Evolutionary conservation across 2,113 vertebrate species (phyloP).

Genomic region (Picathartes gymnocephalus): DNA sequence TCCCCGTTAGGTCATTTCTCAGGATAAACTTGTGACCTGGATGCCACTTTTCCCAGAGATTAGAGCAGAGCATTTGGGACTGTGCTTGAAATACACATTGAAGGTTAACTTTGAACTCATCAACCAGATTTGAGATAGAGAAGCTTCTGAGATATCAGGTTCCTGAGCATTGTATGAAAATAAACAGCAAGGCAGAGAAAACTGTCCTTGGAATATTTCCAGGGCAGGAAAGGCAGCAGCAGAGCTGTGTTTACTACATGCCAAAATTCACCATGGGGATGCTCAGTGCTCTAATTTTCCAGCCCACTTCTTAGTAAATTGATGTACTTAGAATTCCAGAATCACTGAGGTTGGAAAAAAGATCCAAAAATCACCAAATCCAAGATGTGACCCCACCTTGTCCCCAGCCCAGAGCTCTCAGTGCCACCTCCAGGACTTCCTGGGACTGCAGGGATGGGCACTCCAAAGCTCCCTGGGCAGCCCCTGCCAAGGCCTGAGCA

Average conservation of each 20-base stretch:
- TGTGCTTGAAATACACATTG: neutral
- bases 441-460: neutral
- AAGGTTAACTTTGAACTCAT: neutral
- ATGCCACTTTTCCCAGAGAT: neutral
- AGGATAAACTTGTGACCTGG: neutral
- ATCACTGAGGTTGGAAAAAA: neutral
- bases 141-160: neutral
- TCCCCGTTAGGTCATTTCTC: neutral
- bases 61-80: neutral
- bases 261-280: neutral
- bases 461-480: neutral
- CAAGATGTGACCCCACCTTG: neutral
- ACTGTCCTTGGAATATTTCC: neutral
- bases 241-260: neutral
- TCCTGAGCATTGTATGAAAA: neutral
- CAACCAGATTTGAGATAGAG: neutral
- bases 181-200: neutral
- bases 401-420: neutral
- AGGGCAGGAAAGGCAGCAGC: neutral
- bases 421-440: neutral
- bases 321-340: neutral
- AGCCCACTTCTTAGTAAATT: neutral
- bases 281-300: neutral
- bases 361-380: accelerated
- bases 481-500: neutral